Base-by-base conservation (phyloP, 2,113 vertebrate genomes). In the Sisor rabdophorus region DNA sequence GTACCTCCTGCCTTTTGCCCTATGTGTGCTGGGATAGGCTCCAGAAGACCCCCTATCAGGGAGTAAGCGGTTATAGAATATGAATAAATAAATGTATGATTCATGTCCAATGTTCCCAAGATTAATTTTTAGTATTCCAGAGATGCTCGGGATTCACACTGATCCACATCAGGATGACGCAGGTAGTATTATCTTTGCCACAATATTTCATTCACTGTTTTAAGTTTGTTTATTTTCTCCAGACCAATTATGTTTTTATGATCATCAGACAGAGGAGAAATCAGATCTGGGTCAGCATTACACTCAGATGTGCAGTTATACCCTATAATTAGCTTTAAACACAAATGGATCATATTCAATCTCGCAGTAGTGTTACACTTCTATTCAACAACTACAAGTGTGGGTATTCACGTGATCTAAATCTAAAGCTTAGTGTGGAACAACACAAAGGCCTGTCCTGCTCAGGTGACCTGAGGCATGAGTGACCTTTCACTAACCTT, bases 271-370 rank as follows among this genome's bases (percentile, higher is more conserved):
- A 55, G 10, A 53, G 53, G 16, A 50, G 56, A 73, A 56, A 55
- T 54, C n/a, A 19, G 16, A 76, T 67, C 63, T 28, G n/a, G 28
- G 30, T 22, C 30, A 76, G n/a, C 36, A 67, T 28, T 32, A 15
- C 47, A 55, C 52, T 47, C 32, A 56, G 53, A 67, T 15, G 36
- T 68, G 36, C 24, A 58, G n/a, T 67, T 54, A 28, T 67, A 28
- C 22, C 17, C 61, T 52, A 56, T 76, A 67, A 67, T 68, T 47
- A 65, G 24, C 22, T 76, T 48, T 58, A n/a, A 36, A 68, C 74
- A 68, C 11, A 55, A 68, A 52, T 48, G 52, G 32, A 56, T 68
- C 63, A 47, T 24, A 68, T 65, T 76, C 63, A 68, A 63, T 76
- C 28, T 54, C 54, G 53, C 63, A 48, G 9, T 65, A 68, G 17